Evolutionary conservation across 2,113 vertebrate species (phyloP).

Genomic region (Crypturellus undulatus): DNA sequence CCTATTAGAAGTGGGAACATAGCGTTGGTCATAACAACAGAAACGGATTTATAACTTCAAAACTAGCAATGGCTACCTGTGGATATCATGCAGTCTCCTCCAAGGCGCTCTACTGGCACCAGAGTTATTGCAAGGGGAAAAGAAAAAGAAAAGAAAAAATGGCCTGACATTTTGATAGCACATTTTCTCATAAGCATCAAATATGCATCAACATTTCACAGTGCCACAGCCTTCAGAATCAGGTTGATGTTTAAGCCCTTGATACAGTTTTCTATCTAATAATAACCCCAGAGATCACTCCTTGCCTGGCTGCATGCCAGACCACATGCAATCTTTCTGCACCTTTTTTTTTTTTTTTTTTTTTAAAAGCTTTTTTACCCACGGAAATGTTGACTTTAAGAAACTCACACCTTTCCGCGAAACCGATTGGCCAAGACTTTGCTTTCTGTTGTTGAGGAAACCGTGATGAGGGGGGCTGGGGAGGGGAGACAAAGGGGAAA

Average conservation of each 20-base stretch:
- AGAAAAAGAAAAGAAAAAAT: background rate
- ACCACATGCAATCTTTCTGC: constrained; percentile 30
- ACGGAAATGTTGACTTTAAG: constrained; percentile 44
- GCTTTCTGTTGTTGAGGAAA: constrained; percentile 58
- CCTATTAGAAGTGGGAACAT: background rate
- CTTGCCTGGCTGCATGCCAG: constrained; percentile 59
- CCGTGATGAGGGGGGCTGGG: background rate
- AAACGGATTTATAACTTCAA: background rate
- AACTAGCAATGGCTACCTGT: background rate
- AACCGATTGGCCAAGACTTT: constrained; percentile 8
- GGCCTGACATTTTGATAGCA: background rate
- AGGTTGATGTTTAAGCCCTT: constrained; percentile 28
- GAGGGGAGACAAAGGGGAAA: constrained; percentile 24
- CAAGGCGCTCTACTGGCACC: background rate
- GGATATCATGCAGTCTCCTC: background rate
- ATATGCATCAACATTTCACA: constrained; percentile 18
- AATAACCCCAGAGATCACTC: constrained; percentile 54
- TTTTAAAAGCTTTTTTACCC: constrained; percentile 43
- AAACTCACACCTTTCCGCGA: constrained; percentile 36
- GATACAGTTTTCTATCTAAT: constrained; percentile 62
- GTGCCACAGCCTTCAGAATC: background rate
- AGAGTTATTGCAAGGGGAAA: background rate
- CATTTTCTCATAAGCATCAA: background rate
- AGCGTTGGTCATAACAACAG: background rate
- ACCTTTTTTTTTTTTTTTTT: background rate